Percentiles rank a stretch among this genome's conserved stretches.
Conservation (phyloP, 2,888 invertebrate genomes). For the Oligia fasciuncula region DNA sequence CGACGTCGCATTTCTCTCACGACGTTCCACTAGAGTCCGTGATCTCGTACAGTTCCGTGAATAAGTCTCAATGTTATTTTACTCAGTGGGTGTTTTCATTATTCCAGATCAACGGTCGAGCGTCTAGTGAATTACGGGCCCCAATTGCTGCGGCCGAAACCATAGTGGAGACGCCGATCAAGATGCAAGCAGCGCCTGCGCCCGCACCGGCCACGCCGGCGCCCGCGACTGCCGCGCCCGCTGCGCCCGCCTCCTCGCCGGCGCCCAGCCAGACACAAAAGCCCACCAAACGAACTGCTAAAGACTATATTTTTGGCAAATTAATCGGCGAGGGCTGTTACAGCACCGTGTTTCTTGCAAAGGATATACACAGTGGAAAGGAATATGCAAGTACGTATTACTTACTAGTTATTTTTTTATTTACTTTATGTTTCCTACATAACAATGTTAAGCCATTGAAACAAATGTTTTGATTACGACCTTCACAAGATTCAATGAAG, state of each 20-base stretch:
- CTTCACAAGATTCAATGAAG: neutral
- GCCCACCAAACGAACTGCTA: constrained; percentile 92
- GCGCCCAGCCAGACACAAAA: constrained; percentile 83
- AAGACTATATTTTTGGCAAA: constrained; percentile 98
- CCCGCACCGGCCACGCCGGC: constrained; percentile 82
- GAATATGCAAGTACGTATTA: constrained; percentile 97
- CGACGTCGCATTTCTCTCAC: constrained; percentile 75
- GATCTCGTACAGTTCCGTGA: constrained; percentile 64
- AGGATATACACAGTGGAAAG: constrained; percentile 96
- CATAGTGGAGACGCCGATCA: constrained; percentile 86
- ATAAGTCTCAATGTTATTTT: constrained; percentile 55
- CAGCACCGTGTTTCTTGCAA: constrained; percentile 98
- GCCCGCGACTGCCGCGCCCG: constrained; percentile 81
- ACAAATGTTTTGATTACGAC: neutral
- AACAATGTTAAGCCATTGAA: neutral
- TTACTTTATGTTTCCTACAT: neutral
- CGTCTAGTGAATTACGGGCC: constrained; percentile 84
- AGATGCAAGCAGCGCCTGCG: constrained; percentile 88
- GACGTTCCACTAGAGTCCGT: constrained; percentile 67
- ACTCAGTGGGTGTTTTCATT: constrained; percentile 67
- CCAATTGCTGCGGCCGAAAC: constrained; percentile 90
- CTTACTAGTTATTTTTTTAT: neutral
- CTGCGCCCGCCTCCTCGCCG: constrained; percentile 82
- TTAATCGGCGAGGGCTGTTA: constrained; percentile 99
- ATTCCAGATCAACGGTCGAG: constrained; percentile 85